These are phyloP conservation scores for Dendroctonus ponderosae DNA, from an alignment of 1,140 invertebrate species.

Conservation along the genomic window DNA sequence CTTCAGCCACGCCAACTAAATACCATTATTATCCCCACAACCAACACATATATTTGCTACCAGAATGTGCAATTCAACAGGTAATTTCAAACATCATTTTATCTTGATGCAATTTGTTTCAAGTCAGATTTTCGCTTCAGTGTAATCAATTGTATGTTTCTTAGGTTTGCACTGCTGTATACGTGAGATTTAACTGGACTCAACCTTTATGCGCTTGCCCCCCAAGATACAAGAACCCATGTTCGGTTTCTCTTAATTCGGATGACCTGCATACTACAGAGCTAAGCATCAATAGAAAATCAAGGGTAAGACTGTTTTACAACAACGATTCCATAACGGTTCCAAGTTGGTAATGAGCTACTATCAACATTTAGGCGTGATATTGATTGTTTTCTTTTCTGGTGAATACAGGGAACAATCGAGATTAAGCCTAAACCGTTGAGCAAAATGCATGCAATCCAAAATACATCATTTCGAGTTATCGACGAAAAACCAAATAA, in stretches of 20 bases:
- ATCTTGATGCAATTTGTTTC: too few species aligned
- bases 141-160: conserved; percentile 19
- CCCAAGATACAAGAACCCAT: conserved; percentile 79
- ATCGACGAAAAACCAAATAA: too few species aligned
- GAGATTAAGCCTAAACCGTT: too few species aligned
- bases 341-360: neutral
- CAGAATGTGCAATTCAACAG: conserved; percentile 90
- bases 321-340: neutral
- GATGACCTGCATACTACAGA: conserved; percentile 90
- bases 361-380: neutral
- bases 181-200: conserved; percentile 87
- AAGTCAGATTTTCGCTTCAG: too few species aligned
- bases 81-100: conserved; percentile 51
- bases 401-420: neutral
- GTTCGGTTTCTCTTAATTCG: conserved; percentile 81
- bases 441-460: too few species aligned
- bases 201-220: conserved; percentile 90
- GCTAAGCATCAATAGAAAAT: conserved; percentile 76
- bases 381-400: neutral
- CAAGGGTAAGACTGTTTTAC: conserved; percentile 62
- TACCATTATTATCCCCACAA: conserved; percentile 94
- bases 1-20: conserved; percentile 79
- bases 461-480: too few species aligned
- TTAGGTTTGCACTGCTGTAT: conserved; percentile 89
- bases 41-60: conserved; percentile 85